Evolutionary conservation across 1,140 invertebrate genomes (phyloP), one percentile per base, ranked within the genome.

Genomic region (Mylabris phalerata): DNA sequence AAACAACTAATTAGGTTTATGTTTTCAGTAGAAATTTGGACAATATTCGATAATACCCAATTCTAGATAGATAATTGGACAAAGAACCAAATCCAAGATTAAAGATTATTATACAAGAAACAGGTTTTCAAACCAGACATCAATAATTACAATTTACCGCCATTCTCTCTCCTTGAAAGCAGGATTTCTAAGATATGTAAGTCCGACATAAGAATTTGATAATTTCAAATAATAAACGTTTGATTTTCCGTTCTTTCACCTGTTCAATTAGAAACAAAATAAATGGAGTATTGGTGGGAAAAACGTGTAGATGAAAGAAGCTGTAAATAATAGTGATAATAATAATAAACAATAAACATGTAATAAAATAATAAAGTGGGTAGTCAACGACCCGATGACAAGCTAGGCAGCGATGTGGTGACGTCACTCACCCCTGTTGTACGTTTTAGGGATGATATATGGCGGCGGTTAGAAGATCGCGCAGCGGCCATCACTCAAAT

Each of bases 401-500:
- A 60, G 47, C 58, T 24, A 32, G 44, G 58, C 59, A 50, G 60
- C 49, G 50, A 43, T 57, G 39, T 54, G 45, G 55, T 59, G 55
- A 62, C 60, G 60, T 62, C 60, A 62, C 60, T 62, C 49, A 57
- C 56, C 50, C 60, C 44, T 46, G 39, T 42, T 42, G 9, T 42
- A 42, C 43, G 52, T 55, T 43, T 50, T 39, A 39, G 55, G 60
- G 56, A 62, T 62, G 64, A 66, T 66, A 62, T 64, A 66, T 66
- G 64, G 62, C 61, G 60, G 59, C 62, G 64, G 62, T 62, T 66
- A 62, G 62, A 50, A 64, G 62, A 64, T 66, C 62, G 64, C 62
- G 60, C 62, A 62, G 64, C 64, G 62, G 62, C 64, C 64, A 66
- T 66, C 64, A 64, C 61, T 66, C 64, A 66, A 66, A 66, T 66